Base-by-base conservation (phyloP, 2,888 invertebrate genomes). In the Torymus auratus region DNA sequence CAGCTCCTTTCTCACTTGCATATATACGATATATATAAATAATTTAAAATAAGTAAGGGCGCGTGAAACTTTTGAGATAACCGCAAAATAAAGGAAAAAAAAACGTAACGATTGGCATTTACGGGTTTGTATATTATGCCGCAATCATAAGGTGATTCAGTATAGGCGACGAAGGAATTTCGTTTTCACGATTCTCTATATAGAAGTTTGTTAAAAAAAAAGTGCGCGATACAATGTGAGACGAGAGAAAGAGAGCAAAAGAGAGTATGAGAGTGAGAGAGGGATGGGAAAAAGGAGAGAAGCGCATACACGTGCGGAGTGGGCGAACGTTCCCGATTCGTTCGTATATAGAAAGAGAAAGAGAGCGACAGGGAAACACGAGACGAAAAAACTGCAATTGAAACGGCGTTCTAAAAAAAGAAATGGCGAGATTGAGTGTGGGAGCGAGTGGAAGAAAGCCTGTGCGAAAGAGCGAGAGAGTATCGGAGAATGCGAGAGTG, bases 101-200 rank as follows among this genome's bases (percentile, higher is more conserved):
- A 55, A 41, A 52, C 41, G 41, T 41, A 70, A 65, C 41, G 60
- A 81, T 81, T 77, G 73, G 77, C 74, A 65, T 17, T 65, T 78
- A 81, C 81, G 70, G 73, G 78, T 78, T 78, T 74, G 28, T 70
- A 70, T 73, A 77, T 58, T 72, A 68, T 20, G 41, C 41, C 20
- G 71, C 71, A 75, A 80, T 76, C 71, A 56, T 70, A 79, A 65
- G 53, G 41, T 52, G 41, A 64, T 65, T 41, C 52, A 73, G 64
- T 79, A 41, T 41, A 73, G 67, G 55, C 15, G 28, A 58, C 15
- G 41, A 41, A 41, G 55, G 55, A 69, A 50, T 56, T 73, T 78
- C 53, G 13, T 65, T 78, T 72, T 67, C 50, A 62, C 41, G 20
- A 67, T n/a, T 23, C 23, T 72, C 41, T 41, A 41, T 41, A 41